Evolutionary conservation across 2,888 invertebrate species (phyloP).

Genomic region (Orthonevra nobilis): DNA sequence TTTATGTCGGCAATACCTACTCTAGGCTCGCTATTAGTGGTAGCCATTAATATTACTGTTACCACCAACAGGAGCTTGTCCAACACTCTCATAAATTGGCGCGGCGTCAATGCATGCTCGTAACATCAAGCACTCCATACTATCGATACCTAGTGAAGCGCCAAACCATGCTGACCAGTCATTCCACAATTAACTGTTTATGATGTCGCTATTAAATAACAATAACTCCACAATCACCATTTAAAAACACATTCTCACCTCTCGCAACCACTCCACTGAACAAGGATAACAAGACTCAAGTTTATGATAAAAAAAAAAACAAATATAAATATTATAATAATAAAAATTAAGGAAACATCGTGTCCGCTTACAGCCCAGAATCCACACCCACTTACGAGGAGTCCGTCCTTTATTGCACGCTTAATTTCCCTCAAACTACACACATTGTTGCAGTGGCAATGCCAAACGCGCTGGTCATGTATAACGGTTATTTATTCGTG

Average conservation of each 20-base stretch:
- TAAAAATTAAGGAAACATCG: slow-evolving; percentile 17
- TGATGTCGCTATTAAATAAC: slow-evolving; percentile 35
- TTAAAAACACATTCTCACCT: slow-evolving; percentile 29
- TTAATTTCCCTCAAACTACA: slow-evolving; percentile 17
- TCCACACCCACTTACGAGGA: too few species aligned
- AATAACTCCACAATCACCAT: slow-evolving; percentile 40
- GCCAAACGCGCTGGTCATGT: slow-evolving; percentile 42
- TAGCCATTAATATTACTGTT: too few species aligned
- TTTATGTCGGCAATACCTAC: too few species aligned
- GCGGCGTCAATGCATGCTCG: slow-evolving; percentile 19
- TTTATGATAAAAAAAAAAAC: slow-evolving; percentile 3
- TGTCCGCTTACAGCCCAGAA: too few species aligned
- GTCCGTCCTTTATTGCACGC: too few species aligned
- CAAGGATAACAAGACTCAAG: slow-evolving; percentile 6
- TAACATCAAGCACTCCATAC: slow-evolving; percentile 12
- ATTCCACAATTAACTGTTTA: slow-evolving; percentile 41
- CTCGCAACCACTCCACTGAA: not conserved
- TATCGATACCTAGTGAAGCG: too few species aligned
- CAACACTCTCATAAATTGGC: slow-evolving; percentile 15
- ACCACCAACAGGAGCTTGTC: not conserved
- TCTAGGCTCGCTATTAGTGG: too few species aligned
- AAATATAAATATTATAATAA: too few species aligned
- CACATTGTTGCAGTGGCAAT: not conserved
- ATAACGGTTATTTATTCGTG: slow-evolving; percentile 58
- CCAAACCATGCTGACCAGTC: not conserved